phyloP scores from a whole-genome alignment of 2,113 vertebrate genomes.

The Pluvianellus socialis region DNA sequence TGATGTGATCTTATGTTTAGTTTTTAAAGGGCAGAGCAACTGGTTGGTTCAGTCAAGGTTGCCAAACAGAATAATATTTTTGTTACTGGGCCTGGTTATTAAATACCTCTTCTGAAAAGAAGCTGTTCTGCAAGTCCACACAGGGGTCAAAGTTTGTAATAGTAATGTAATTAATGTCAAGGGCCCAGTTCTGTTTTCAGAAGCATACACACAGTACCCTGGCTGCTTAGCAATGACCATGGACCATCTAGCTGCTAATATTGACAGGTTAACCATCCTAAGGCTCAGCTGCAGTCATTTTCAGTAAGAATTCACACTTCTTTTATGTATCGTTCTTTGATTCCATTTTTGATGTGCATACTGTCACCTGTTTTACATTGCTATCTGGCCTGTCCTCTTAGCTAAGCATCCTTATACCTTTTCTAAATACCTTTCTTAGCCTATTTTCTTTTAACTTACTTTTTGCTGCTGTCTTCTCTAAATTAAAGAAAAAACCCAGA shows the following conservation, averaged over 20 bases:
- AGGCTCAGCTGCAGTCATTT: background rate
- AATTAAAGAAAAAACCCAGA: background rate
- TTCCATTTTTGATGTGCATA: background rate
- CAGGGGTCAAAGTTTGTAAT: background rate
- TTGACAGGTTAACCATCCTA: background rate
- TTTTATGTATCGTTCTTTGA: background rate
- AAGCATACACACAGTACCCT: background rate
- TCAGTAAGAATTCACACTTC: background rate
- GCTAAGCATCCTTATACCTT: background rate
- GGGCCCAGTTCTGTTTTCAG: background rate
- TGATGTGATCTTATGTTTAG: background rate
- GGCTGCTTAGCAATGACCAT: background rate
- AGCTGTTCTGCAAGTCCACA: background rate
- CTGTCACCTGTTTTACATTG: background rate
- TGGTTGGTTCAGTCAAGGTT: constrained; percentile 25
- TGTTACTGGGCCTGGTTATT: background rate
- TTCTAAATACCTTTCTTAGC: background rate
- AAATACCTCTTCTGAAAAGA: background rate
- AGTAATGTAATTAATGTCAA: background rate
- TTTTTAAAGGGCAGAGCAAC: constrained; percentile 20
- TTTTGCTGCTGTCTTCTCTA: background rate
- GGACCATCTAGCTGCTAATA: background rate
- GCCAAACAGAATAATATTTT: constrained; percentile 10
- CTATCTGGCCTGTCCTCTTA: background rate
- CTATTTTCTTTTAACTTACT: background rate